Percentiles rank a stretch among this genome's conserved stretches.
Evolutionary conservation across 1,140 invertebrate genomes (phyloP).

Genomic region (Marisa cornuarietis): DNA sequence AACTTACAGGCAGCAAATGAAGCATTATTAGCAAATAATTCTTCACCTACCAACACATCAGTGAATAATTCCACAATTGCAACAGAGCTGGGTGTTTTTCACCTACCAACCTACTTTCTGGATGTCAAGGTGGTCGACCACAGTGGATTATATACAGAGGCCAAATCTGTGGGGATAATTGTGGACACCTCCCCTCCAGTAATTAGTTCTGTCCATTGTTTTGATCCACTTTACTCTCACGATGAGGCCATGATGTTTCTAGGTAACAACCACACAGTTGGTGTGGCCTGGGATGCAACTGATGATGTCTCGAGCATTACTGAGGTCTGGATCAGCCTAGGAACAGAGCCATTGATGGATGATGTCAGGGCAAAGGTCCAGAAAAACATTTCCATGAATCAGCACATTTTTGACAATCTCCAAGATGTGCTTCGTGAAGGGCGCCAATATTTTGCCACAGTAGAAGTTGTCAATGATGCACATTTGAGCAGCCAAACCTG

Average conservation of each 20-base stretch:
- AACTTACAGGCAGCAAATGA: neutral
- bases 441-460: conserved; percentile 25
- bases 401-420: conserved; percentile 4
- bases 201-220: conserved; percentile 29
- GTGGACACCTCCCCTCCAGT: conserved; percentile 36
- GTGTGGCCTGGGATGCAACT: conserved; percentile 32
- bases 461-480: conserved; percentile 30
- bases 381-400: neutral
- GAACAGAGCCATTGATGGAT: conserved; percentile 12
- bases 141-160: conserved; percentile 27
- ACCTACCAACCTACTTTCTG: conserved; percentile 32
- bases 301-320: conserved; percentile 23
- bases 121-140: conserved; percentile 33
- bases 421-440: neutral
- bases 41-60: neutral
- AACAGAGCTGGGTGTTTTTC: conserved; percentile 9
- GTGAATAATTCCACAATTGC: too few species aligned
- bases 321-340: conserved; percentile 23
- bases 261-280: conserved; percentile 35
- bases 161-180: conserved; percentile 32
- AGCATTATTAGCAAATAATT: neutral
- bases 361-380: conserved; percentile 8
- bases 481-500: conserved; percentile 18
- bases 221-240: conserved; percentile 29
- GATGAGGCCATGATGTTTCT: conserved; percentile 29